phyloP scores from a whole-genome alignment of 2,797 vertebrate genomes.

The Anabacerthia variegaticeps region DNA sequence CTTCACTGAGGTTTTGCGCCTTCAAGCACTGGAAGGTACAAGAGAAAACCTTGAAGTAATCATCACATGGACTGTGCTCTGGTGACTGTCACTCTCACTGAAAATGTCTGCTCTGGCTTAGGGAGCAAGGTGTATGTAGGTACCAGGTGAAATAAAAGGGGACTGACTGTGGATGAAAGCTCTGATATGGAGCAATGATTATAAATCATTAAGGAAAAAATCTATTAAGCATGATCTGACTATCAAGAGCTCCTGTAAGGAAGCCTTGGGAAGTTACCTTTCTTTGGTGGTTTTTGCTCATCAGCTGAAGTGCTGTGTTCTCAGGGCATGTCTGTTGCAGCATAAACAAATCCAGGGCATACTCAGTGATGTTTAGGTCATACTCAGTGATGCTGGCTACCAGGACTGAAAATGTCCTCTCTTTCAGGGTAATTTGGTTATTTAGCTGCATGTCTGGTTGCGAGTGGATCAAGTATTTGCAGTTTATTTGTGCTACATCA shows the following conservation, averaged over 20 bases:
- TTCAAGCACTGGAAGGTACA: not conserved
- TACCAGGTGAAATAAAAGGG: not conserved
- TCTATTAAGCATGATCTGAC: not conserved
- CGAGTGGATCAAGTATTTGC: not conserved
- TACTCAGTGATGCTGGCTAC: not conserved
- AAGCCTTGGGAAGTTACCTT: not conserved
- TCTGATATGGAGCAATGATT: fast-evolving
- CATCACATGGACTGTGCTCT: not conserved
- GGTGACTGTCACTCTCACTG: not conserved
- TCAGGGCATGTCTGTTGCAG: not conserved
- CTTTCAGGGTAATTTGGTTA: not conserved
- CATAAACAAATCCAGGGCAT: not conserved
- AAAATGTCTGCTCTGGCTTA: not conserved
- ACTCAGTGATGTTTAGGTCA: not conserved
- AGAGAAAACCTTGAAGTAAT: not conserved
- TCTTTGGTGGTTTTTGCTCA: not conserved
- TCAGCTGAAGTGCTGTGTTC: not conserved
- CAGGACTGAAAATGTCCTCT: not conserved
- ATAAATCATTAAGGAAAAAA: not conserved
- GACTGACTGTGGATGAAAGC: not conserved
- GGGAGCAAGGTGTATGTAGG: not conserved
- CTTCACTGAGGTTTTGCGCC: not conserved
- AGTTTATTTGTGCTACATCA: not conserved
- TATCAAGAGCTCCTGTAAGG: not conserved
- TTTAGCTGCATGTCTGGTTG: not conserved